Evolutionary conservation across 2,888 invertebrate species (phyloP), one percentile per base, ranked within the genome.

Genomic region (Cantharis rufa): DNA sequence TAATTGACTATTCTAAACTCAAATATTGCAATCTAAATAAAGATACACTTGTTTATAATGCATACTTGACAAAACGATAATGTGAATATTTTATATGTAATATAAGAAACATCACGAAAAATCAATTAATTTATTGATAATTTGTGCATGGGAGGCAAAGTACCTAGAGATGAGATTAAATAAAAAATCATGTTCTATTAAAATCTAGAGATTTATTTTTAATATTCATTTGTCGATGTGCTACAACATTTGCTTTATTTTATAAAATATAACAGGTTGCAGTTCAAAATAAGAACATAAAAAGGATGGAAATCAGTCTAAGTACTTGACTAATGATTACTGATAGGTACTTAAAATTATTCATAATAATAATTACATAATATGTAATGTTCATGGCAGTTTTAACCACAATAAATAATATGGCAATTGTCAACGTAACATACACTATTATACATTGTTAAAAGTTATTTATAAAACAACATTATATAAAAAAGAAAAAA

Each of bases 241-340:
- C 87, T 87, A 87, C 87, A 87, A 87, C 86, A 85, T 83, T 86
- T 86, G 86, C 86, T 86, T 84, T 83, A 83, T 82, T 84, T 86
- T 85, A 85, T 83, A 86, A 84, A 85, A 85, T 85, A 85, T 85
- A 86, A 86, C 81, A 82, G 80, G 81, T 82, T 85, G 84, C 81
- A 83, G 81, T 83, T 82, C 80, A 84, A 83, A 81, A 80, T 78
- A 82, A 81, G 78, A 75, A 75, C 79, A 79, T 74, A 66, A 78
- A 81, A 79, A 79, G 79, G 76, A 78, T 78, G 76, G 76, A 83
- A 81, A 82, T 83, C 81, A 84, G 83, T 82, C 83, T 82, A 83
- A 81, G 78, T 80, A 82, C 81, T 21, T 66, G 48, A 66, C 64
- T 66, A 66, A 21, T 24, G 48, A 16, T 66, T 66, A 66, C n/a